These are phyloP conservation scores for Geodia barretti DNA, from an alignment of 37 sponge, comb jelly and placozoan genomes.

Conservation along the genomic window DNA sequence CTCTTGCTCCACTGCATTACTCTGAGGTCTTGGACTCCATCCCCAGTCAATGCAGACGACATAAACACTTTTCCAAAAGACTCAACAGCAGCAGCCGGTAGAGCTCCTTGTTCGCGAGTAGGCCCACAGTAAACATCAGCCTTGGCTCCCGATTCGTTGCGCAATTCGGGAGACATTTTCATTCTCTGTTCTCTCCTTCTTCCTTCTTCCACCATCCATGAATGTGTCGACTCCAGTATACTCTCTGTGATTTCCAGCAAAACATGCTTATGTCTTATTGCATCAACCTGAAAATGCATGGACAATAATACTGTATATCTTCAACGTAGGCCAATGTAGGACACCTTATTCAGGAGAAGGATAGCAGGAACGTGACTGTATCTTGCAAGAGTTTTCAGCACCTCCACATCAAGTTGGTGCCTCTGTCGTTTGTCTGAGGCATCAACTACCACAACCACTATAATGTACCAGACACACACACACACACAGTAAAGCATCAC, in stretches of 20 bases:
- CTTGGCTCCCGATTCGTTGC: too few species aligned
- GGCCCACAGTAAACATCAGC: too few species aligned
- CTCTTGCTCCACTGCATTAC: slow-evolving; percentile 5
- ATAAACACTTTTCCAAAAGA: slow-evolving; percentile 45
- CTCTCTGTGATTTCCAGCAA: slow-evolving; percentile 39
- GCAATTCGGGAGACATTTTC: neutral
- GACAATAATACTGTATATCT: neutral
- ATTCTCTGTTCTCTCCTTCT: neutral
- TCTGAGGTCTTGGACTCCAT: slow-evolving; percentile 66
- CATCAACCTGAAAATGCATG: slow-evolving; percentile 49
- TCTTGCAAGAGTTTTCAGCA: slow-evolving; percentile 21
- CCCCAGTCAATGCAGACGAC: slow-evolving; percentile 75
- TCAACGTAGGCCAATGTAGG: too few species aligned
- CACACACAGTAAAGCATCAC: slow-evolving; percentile 3
- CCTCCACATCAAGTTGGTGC: slow-evolving; percentile 18
- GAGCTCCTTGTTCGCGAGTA: neutral
- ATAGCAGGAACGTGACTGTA: slow-evolving; percentile 49
- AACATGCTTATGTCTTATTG: slow-evolving; percentile 49
- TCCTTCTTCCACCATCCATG: neutral
- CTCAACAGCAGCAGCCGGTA: neutral
- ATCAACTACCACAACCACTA: slow-evolving; percentile 82
- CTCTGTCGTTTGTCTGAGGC: slow-evolving; percentile 57
- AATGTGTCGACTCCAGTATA: slow-evolving; percentile 3
- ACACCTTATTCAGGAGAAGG: slow-evolving; percentile 88
- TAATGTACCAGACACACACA: neutral